Base-by-base conservation (phyloP, 92 coral and sea anemone species). In the Actinostola sp. region DNA sequence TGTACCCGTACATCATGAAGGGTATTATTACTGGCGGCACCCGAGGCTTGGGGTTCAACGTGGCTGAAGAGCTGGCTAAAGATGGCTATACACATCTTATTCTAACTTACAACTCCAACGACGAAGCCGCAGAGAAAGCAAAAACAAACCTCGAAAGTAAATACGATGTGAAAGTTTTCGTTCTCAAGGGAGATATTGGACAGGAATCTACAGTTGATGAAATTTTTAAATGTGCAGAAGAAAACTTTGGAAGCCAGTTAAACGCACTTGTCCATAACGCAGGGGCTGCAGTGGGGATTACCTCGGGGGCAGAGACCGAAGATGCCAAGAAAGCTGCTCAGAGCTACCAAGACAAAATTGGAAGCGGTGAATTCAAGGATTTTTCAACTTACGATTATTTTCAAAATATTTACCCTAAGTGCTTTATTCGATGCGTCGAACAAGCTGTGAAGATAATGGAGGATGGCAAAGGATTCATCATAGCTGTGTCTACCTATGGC, bases 1-100 rank as follows among this genome's bases (percentile, higher is more conserved):
- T n/a, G 42, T 36, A 36, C 0, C 5, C 19, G 8, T 31, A 20
- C 46, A 52, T 23, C 32, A 89, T 84, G 88, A 74, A 66, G 46
- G 93, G 87, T 13, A 79, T 89, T 10, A 81, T 89, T 43, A 89
- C 93, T 19, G 90, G 93, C 0, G 93, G 93, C 1, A 85, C 93
- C n/a, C 43, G 93, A n/a, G 90, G 93, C 11, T 74, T 89, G 34
- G 93, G 93, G 0, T 71, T 85, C 53, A 84, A 82, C 41, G 69
- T 81, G 0, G 93, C 93, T 5, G 80, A 80, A 8, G 90, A 80
- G 43, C 48, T 89, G 23, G 88, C 88, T 0, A 89, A 67, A 12
- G 81, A 85, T 0, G 93, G 93, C 39, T 89, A 89, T 54, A 80
- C 86, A 1, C 73, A 74, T 65, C 75, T 89, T 11, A 89, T 89